Evolutionary conservation across 2,797 vertebrate species (phyloP).

Genomic region (Dryobates pubescens): DNA sequence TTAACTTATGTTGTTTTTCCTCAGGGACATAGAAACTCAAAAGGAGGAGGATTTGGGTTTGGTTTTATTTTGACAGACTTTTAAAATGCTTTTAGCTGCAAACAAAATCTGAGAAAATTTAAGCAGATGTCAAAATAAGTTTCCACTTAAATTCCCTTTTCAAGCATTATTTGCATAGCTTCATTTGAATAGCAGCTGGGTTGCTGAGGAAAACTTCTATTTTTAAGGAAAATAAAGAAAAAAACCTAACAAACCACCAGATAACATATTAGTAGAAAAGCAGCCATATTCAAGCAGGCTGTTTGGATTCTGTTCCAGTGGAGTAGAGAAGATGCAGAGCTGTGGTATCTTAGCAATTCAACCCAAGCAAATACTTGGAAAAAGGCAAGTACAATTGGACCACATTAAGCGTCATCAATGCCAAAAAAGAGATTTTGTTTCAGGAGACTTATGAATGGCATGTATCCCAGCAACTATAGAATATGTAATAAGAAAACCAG

Average conservation of each 20-base stretch:
- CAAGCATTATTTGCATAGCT: not conserved
- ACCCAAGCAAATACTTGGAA: constrained; percentile 2
- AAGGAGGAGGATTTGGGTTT: not conserved
- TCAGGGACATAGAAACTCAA: not conserved
- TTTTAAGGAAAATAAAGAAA: not conserved
- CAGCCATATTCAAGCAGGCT: not conserved
- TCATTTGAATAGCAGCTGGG: constrained; percentile 18
- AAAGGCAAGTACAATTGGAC: not conserved
- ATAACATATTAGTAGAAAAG: not conserved
- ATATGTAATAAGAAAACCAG: not conserved
- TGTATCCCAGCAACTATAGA: not conserved
- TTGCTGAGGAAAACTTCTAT: not conserved
- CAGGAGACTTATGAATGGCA: not conserved
- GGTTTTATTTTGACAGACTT: not conserved
- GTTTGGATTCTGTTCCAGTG: not conserved
- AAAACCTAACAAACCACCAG: not conserved
- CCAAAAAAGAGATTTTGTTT: not conserved
- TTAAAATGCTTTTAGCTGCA: not conserved
- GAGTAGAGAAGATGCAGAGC: not conserved
- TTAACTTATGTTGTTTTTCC: not conserved
- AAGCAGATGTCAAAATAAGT: constrained; percentile 57
- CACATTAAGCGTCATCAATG: not conserved
- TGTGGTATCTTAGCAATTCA: not conserved
- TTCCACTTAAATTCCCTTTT: constrained; percentile 18
- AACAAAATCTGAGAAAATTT: constrained; percentile 34